A percentile compares a stretch with the other conserved stretches of the same genome.
These are phyloP conservation scores for Hoplostethus atlanticus DNA, from an alignment of 2,797 vertebrate genomes.

Conservation along the genomic window DNA sequence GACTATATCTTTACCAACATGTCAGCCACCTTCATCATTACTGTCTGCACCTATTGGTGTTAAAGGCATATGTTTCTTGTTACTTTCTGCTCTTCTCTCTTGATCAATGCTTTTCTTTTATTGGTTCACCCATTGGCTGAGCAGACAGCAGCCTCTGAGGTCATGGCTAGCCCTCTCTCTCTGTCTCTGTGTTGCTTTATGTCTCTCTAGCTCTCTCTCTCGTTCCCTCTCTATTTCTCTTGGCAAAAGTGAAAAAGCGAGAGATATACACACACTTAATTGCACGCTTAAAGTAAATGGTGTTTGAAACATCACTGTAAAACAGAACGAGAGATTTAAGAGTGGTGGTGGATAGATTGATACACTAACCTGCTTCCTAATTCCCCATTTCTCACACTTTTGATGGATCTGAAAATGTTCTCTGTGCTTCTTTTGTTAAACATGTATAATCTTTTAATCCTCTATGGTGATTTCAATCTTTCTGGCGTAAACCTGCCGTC, in stretches of 20 bases:
- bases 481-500: slow-evolving; percentile 9
- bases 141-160: background rate
- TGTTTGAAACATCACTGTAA: slow-evolving; percentile 41
- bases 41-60: background rate
- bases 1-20: background rate
- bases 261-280: slow-evolving; percentile 5
- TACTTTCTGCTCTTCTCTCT: background rate
- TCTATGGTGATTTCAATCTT: slow-evolving; percentile 1
- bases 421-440: background rate
- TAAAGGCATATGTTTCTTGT: no score
- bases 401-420: slow-evolving; percentile 2
- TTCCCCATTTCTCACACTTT: slow-evolving; percentile 9
- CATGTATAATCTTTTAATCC: background rate
- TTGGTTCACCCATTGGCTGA: background rate
- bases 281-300: slow-evolving; percentile 24
- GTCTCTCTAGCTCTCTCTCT: background rate
- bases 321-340: slow-evolving; percentile 34
- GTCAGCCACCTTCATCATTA: background rate
- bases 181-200: background rate
- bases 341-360: slow-evolving; percentile 7
- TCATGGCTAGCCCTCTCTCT: background rate
- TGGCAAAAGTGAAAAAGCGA: slow-evolving; percentile 24
- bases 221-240: slow-evolving; percentile 2
- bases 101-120: background rate
- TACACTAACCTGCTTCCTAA: slow-evolving; percentile 24